These are phyloP conservation scores for Chamaea fasciata DNA, from an alignment of 2,113 vertebrate species.

Conservation along the genomic window DNA sequence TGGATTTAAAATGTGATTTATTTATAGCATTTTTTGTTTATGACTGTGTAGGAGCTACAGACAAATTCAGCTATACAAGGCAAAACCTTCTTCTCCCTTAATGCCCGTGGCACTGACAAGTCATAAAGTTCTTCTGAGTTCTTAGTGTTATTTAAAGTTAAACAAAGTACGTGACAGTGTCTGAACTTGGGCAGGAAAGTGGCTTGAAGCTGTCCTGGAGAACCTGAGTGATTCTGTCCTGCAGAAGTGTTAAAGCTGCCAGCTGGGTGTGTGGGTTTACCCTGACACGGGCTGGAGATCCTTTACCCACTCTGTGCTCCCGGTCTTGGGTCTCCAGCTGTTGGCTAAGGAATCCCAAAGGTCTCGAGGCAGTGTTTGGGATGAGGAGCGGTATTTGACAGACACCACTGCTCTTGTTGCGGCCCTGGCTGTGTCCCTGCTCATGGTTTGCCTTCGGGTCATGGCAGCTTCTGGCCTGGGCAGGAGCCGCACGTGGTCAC, in stretches of 20 bases:
- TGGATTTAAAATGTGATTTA: not conserved
- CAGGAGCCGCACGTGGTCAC: not conserved
- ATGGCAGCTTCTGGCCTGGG: not conserved
- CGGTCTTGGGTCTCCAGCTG: not conserved
- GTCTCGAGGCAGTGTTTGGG: not conserved
- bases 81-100: not conserved
- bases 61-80: not conserved
- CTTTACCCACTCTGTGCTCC: rapidly evolving
- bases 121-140: not conserved
- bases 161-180: rapidly evolving
- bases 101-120: not conserved
- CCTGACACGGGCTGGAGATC: rapidly evolving
- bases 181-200: not conserved
- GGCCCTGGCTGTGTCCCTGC: not conserved
- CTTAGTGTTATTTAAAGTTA: not conserved
- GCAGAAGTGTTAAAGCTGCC: not conserved
- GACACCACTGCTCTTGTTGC: rapidly evolving
- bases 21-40: not conserved
- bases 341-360: not conserved
- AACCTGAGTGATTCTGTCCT: not conserved
- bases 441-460: rapidly evolving
- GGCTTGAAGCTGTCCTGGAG: not conserved
- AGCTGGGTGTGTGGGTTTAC: rapidly evolving
- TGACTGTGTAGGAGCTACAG: not conserved
- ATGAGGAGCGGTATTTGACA: rapidly evolving